These are phyloP conservation scores for Tuta absoluta DNA, from an alignment of 2,888 invertebrate species.

Conservation along the genomic window DNA sequence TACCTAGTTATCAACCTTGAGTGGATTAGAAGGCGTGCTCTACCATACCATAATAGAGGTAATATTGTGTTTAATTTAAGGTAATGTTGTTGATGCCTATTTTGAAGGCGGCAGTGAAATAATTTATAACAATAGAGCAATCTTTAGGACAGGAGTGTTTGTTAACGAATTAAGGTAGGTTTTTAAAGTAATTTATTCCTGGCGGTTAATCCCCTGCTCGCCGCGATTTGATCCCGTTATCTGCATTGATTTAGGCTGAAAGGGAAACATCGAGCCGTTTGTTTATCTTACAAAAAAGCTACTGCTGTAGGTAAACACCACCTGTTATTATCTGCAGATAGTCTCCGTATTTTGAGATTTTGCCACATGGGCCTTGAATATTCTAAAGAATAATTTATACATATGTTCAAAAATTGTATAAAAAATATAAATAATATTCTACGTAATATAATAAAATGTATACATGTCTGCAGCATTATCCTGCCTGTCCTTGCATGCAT, in stretches of 20 bases:
- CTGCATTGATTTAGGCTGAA: slow-evolving; percentile 40
- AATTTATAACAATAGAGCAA: neutral
- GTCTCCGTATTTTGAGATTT: slow-evolving; percentile 34
- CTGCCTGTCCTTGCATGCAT: slow-evolving; percentile 35
- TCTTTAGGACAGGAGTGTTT: neutral
- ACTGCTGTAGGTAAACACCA: slow-evolving; percentile 48
- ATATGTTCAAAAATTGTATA: too few relatives aligned
- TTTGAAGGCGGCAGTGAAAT: neutral
- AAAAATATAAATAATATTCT: too few relatives aligned
- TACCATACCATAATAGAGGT: neutral
- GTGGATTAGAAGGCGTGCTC: neutral
- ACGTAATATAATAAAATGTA: too few relatives aligned
- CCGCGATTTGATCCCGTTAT: slow-evolving; percentile 27
- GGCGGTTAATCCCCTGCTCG: slow-evolving; percentile 20
- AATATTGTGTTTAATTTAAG: neutral
- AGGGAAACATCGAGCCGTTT: slow-evolving; percentile 42
- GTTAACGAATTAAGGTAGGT: slow-evolving; percentile 2
- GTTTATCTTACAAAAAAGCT: slow-evolving; percentile 61
- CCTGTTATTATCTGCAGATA: slow-evolving; percentile 54
- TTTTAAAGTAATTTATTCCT: slow-evolving; percentile 18
- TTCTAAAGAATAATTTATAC: too few relatives aligned
- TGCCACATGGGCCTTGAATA: neutral
- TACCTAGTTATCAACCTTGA: too few relatives aligned
- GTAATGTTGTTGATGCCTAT: too few relatives aligned
- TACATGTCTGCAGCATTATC: too few relatives aligned